phyloP scores from a whole-genome alignment of 2,113 vertebrate species.

The Coreoperca whiteheadi region DNA sequence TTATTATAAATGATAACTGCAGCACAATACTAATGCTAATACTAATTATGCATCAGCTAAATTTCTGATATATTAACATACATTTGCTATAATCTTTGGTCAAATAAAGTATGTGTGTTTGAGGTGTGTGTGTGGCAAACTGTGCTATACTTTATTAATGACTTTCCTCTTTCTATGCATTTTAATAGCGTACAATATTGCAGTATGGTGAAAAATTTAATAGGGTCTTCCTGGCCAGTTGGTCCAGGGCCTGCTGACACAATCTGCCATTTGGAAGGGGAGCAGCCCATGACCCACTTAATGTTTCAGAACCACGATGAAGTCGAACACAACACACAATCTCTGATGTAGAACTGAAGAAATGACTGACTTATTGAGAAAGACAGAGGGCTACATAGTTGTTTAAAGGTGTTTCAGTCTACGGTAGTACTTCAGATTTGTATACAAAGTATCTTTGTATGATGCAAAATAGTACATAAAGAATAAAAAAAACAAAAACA shows the following conservation, averaged over 20 bases:
- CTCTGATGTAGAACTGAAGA: slow-evolving; percentile 6
- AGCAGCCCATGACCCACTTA: slow-evolving; percentile 73
- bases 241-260: slow-evolving; percentile 70
- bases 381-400: not conserved
- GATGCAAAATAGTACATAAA: not conserved
- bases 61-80: slow-evolving; percentile 52
- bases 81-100: slow-evolving; percentile 53
- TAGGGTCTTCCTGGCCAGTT: slow-evolving; percentile 67
- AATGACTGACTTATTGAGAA: slow-evolving; percentile 1
- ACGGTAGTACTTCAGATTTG: not conserved
- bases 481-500: not conserved
- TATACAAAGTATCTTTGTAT: not conserved
- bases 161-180: slow-evolving; percentile 69
- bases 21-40: slow-evolving; percentile 13
- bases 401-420: not conserved
- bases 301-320: slow-evolving; percentile 45
- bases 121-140: slow-evolving; percentile 37
- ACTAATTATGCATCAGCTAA: slow-evolving; percentile 55
- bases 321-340: slow-evolving; percentile 27
- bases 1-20: slow-evolving; percentile 39
- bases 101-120: slow-evolving; percentile 25
- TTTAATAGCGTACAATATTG: slow-evolving; percentile 68
- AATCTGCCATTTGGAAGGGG: slow-evolving; percentile 71
- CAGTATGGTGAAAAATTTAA: slow-evolving; percentile 70
- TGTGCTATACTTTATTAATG: slow-evolving; percentile 73